Evolutionary conservation across 2,888 invertebrate genomes (phyloP).

Genomic region (Limnephilus auricula): DNA sequence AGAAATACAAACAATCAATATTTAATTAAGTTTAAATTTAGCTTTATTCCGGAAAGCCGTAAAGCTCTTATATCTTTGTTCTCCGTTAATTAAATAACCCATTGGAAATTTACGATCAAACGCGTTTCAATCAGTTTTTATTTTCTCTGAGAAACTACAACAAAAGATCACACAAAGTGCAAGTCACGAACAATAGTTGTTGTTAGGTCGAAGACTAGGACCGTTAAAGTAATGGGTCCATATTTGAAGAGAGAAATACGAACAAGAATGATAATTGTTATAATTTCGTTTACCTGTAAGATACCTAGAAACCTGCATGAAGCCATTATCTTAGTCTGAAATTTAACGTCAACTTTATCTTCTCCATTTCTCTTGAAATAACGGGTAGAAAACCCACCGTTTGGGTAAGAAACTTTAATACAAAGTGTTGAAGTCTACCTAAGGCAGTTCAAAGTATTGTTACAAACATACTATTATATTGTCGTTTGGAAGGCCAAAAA

Average conservation of each 20-base stretch:
- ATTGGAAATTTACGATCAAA: not conserved
- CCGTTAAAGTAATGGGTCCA: not conserved
- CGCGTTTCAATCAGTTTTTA: not conserved
- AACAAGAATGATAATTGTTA: not conserved
- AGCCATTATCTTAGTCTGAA: not conserved
- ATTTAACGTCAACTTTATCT: not conserved
- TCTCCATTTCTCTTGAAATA: not conserved
- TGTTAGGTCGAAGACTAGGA: not conserved
- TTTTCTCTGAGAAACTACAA: constrained; percentile 8
- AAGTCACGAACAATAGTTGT: not conserved
- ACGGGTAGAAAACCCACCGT: not conserved
- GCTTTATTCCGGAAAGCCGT: constrained; percentile 8
- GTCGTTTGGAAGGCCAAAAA: too few species aligned
- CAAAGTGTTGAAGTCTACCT: too few species aligned
- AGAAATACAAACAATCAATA: not conserved
- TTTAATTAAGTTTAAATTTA: constrained; percentile 7
- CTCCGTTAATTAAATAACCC: constrained; percentile 37
- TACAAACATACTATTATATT: too few species aligned
- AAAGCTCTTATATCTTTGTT: constrained; percentile 5
- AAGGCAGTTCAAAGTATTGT: too few species aligned
- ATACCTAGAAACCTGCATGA: not conserved
- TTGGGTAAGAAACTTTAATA: not conserved
- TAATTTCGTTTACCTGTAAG: not conserved
- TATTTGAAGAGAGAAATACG: not conserved
- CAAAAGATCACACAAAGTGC: not conserved